Base-by-base conservation (phyloP, 2,113 vertebrate species). In the Scytalopus superciliaris region DNA sequence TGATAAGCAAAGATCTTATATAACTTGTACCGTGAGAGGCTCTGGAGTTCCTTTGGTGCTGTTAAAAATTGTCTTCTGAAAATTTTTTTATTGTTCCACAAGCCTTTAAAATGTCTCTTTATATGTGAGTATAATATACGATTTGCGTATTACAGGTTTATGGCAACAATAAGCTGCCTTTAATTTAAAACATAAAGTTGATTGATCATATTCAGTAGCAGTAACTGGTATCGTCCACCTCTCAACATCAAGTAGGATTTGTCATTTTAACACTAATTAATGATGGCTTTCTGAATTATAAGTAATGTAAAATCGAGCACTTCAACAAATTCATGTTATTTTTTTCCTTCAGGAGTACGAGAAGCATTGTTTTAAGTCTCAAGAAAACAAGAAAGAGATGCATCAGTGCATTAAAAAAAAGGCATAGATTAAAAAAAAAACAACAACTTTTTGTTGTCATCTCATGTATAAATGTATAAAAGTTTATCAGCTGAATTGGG, bases 1-100 rank as follows among this genome's bases (percentile, higher is more conserved):
- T 89, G 93, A 90, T 96, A 90, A 93, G 86, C 37, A 82, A 84
- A 93, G 87, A n/a, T 96, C 79, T 96, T 93, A 89, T 2, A 6
- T 96, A 96, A 97, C 72, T 89, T 25, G 1, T 6, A 49, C 44
- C 56, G 40, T 37, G n/a, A 84, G 64, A 75, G 42, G 56, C 79
- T 93, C 60, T 86, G 92, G 84, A 49, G 14, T 81, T 95, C 67
- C 68, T 88, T 81, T 4, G 7, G 73, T 78, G 69, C 56, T 90
- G 47, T 84, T 90, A 86, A 94, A 96, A 94, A 86, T 45, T 7
- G 3, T 35, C 47, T 88, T 70, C 64, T 80, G 88, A 86, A 96
- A 94, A 92, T 67, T 14, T 60, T 89, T 90, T 70, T 89, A 68
- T 84, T 90, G 40, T 73, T 91, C 56, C n/a, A 45, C 28, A 50